Conservation (phyloP, 92 coral and sea anemone species). For the Epizoanthus ramosus region DNA sequence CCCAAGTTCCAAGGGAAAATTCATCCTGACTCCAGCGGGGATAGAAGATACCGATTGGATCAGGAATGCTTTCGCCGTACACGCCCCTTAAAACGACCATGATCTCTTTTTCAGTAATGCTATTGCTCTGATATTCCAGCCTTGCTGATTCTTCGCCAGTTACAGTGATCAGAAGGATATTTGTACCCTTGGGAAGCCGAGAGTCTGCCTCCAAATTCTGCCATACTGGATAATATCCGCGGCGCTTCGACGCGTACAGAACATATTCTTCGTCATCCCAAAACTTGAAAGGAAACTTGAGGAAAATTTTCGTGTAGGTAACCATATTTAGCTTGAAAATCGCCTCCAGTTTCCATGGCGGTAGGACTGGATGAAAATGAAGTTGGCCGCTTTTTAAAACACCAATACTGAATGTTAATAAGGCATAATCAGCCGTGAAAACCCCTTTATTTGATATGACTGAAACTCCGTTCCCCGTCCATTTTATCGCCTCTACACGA, state of each 20-base stretch:
- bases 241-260: constrained; percentile 70
- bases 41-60: constrained; percentile 62
- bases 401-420: constrained; percentile 85
- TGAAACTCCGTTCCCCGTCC: constrained; percentile 54
- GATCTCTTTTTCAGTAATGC: constrained; percentile 66
- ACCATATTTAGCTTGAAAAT: constrained; percentile 86
- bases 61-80: constrained; percentile 74
- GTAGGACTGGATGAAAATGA: constrained; percentile 65
- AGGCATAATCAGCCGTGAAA: constrained; percentile 69
- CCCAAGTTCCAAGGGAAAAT: constrained; percentile 74
- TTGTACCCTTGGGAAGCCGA: constrained; percentile 74
- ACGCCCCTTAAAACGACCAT: constrained; percentile 72
- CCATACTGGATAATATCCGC: constrained; percentile 82
- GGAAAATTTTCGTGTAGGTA: constrained; percentile 79
- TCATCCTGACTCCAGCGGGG: constrained; percentile 78
- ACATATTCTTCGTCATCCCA: constrained; percentile 87
- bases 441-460: constrained; percentile 63
- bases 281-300: constrained; percentile 79
- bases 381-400: constrained; percentile 73
- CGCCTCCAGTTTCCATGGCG: constrained; percentile 73
- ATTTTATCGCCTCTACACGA: constrained; percentile 58
- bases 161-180: constrained; percentile 82
- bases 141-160: constrained; percentile 85
- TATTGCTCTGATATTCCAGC: constrained; percentile 65
- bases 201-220: constrained; percentile 78